These are phyloP conservation scores for Peromyscus melanophrys DNA, from an alignment of 2,797 vertebrate species.

Conservation along the genomic window DNA sequence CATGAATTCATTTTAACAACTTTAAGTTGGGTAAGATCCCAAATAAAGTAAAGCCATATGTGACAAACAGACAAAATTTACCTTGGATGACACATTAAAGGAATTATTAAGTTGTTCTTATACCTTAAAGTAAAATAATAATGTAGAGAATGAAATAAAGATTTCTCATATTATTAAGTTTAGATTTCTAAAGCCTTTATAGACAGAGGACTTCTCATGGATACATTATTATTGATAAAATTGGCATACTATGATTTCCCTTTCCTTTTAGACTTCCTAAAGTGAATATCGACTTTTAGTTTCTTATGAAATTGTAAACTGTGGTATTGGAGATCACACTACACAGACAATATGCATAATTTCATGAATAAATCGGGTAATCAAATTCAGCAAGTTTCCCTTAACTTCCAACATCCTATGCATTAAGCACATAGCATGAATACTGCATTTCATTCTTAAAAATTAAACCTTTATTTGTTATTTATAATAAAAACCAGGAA, in stretches of 20 bases:
- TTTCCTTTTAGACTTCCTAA: background rate
- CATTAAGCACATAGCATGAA: background rate
- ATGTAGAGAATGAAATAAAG: background rate
- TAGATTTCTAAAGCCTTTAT: background rate
- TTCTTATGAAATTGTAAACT: constrained; percentile 6
- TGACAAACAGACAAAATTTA: constrained; percentile 52
- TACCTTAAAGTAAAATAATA: background rate
- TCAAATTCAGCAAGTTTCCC: background rate
- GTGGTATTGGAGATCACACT: background rate
- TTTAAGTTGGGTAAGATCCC: background rate
- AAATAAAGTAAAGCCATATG: background rate
- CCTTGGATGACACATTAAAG: background rate
- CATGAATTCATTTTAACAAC: constrained; percentile 19
- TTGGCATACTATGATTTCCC: background rate
- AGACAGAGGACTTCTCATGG: background rate
- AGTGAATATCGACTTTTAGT: background rate
- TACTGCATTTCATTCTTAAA: background rate
- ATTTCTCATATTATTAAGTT: background rate
- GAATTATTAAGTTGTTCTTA: background rate
- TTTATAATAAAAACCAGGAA: background rate
- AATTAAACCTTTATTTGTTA: background rate
- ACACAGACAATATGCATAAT: background rate
- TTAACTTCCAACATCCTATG: background rate
- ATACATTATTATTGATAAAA: background rate
- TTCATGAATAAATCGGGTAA: background rate